Base-by-base conservation (phyloP, 2,113 vertebrate species). In the Aramus guarauna region DNA sequence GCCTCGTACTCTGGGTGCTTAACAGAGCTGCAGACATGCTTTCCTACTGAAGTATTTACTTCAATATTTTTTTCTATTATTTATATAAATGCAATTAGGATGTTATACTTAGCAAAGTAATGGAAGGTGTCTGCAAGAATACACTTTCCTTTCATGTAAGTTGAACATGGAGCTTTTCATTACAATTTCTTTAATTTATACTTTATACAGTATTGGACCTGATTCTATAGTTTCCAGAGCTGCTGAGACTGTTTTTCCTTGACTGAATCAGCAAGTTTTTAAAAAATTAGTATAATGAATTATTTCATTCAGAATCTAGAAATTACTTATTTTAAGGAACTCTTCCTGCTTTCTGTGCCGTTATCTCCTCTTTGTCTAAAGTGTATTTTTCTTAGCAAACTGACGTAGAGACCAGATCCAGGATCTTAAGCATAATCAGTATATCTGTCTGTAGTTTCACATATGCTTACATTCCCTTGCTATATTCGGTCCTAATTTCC, bases 141-240 rank as follows among this genome's bases (percentile, higher is more conserved):
- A 59, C 23, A 34, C 6, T 50, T 34, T 63, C 18, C 45, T 84
- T 77, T 52, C 22, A 37, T n/a, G 8, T 45, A 63, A 62, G 4
- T 15, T 24, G 30, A 82, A 67, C 0, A 1, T 59, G 76, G 36
- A 63, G 1, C 0, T 3, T 53, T 94, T 77, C 26, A 6, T 47
- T 75, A 43, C 18, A 66, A 17, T 56, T 74, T 69, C 45, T 73
- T 79, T 27, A 45, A 4, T 21, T 43, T 29, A 27, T 69, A 27
- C 16, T 47, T 87, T 9, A 74, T 26, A 55, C 18, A 52, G 2
- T 37, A 60, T n/a, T 60, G 26, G 9, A 73, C 12, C 20, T 24
- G 15, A 43, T 68, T 81, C 36, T 15, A 4, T 43, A 34, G 16
- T 36, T 84, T 85, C 81, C n/a, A 69, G 53, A 85, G 22, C 8